These are phyloP conservation scores for Xiphophorus maculatus DNA, from an alignment of 2,113 vertebrate species.

Conservation along the genomic window DNA sequence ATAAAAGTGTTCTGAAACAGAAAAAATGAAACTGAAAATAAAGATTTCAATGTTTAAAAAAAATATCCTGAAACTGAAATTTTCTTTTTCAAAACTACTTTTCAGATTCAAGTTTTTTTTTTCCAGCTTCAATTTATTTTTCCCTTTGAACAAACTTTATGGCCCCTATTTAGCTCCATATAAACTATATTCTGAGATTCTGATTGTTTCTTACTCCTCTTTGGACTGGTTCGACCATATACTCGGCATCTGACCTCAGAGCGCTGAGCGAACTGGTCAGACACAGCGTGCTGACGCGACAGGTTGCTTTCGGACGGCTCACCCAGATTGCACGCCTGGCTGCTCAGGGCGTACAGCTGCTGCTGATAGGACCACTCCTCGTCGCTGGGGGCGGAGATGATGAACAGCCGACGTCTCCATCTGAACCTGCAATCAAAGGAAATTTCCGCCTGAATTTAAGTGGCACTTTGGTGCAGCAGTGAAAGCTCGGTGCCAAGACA, in stretches of 20 bases:
- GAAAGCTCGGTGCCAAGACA: conserved; percentile 27
- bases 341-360: conserved; percentile 91
- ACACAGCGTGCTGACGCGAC: background rate
- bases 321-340: conserved; percentile 99
- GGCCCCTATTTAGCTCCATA: too few species aligned
- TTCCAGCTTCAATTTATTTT: too few species aligned
- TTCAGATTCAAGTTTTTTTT: too few species aligned
- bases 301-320: conserved; percentile 60
- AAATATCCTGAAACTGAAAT: too few species aligned
- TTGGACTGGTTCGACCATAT: background rate
- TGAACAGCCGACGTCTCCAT: conserved; percentile 93
- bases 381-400: conserved; percentile 94
- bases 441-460: conserved; percentile 37
- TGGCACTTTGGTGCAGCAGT: conserved; percentile 28
- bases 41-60: too few species aligned
- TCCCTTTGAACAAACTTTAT: too few species aligned
- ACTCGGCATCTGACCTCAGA: background rate
- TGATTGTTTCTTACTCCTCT: background rate
- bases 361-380: conserved; percentile 99
- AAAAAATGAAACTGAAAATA: too few species aligned
- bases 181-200: background rate
- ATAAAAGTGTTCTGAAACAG: too few species aligned
- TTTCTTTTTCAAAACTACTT: too few species aligned
- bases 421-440: conserved; percentile 86
- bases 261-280: background rate